Evolutionary conservation across 1,140 invertebrate species (phyloP).

Genomic region (Stegodyphus dumicola): DNA sequence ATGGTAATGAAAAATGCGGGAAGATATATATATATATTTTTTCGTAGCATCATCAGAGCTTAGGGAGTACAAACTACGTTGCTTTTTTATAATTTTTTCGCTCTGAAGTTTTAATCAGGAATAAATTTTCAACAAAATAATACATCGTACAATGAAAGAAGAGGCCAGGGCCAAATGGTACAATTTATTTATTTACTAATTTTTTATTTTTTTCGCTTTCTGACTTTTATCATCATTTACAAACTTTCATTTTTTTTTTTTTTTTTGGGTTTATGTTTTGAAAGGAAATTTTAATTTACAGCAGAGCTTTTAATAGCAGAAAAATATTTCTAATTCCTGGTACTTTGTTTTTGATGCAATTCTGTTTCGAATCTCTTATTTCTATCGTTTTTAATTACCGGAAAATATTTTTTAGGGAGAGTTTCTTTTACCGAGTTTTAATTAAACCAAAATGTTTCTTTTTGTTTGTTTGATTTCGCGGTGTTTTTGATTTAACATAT

Average conservation of each 20-base stretch:
- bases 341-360: not conserved
- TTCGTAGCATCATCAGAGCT: not conserved
- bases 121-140: conserved; percentile 23
- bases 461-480: conserved; percentile 23
- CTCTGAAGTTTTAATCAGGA: conserved; percentile 21
- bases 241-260: conserved; percentile 7
- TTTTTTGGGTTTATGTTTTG: not conserved
- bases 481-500: conserved; percentile 38
- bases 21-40: not conserved
- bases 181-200: not conserved
- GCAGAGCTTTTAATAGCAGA: conserved; percentile 15
- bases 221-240: conserved; percentile 18
- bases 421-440: conserved; percentile 39
- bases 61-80: not conserved
- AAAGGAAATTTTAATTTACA: conserved; percentile 45
- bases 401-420: conserved; percentile 17
- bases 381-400: conserved; percentile 42
- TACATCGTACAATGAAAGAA: conserved; percentile 6
- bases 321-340: conserved; percentile 28
- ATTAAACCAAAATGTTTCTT: conserved; percentile 39
- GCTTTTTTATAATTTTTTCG: not conserved
- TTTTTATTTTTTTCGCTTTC: conserved; percentile 9
- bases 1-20: not conserved
- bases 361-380: conserved; percentile 23
- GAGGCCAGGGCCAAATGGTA: not conserved